Conservation (phyloP, 1,140 invertebrate genomes). For the Mycetomoellerius zeteki region DNA sequence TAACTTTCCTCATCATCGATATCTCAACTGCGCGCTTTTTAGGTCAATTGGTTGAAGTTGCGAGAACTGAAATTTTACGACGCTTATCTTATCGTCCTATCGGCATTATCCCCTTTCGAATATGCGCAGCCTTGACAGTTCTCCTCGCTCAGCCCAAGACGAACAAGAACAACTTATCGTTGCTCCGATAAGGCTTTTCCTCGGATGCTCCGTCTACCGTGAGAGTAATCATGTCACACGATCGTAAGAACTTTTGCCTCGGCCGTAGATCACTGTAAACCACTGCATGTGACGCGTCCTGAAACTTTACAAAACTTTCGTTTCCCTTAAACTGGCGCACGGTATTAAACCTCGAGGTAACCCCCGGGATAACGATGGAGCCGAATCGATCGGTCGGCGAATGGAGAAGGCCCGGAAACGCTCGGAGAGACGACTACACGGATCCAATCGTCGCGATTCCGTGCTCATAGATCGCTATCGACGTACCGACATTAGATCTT, state of each 20-base stretch:
- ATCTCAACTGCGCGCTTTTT: not conserved
- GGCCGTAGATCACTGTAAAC: slow-evolving; percentile 71
- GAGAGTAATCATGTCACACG: slow-evolving; percentile 70
- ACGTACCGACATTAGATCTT: slow-evolving; percentile 12
- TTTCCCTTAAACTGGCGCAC: slow-evolving; percentile 65
- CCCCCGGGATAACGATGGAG: slow-evolving; percentile 64
- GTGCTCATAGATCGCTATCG: slow-evolving; percentile 54
- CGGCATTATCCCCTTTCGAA: slow-evolving; percentile 50
- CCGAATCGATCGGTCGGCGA: slow-evolving; percentile 56
- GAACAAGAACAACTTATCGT: slow-evolving; percentile 48
- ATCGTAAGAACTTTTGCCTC: slow-evolving; percentile 71
- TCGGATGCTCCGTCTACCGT: slow-evolving; percentile 25
- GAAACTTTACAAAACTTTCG: slow-evolving; percentile 73
- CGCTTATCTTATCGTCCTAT: slow-evolving; percentile 37
- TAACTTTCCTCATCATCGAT: slow-evolving; percentile 9
- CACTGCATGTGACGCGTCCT: slow-evolving; percentile 68
- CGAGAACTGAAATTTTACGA: not conserved
- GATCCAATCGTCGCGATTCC: slow-evolving; percentile 32
- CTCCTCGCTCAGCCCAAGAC: slow-evolving; percentile 18
- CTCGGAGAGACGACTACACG: not conserved
- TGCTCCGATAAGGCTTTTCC: slow-evolving; percentile 60
- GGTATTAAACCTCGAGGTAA: slow-evolving; percentile 62
- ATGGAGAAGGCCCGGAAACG: slow-evolving; percentile 14
- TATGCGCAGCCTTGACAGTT: slow-evolving; percentile 30
- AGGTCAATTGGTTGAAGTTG: not conserved